Base-by-base conservation (phyloP, 2,797 vertebrate species). In the Sylvia borin region DNA sequence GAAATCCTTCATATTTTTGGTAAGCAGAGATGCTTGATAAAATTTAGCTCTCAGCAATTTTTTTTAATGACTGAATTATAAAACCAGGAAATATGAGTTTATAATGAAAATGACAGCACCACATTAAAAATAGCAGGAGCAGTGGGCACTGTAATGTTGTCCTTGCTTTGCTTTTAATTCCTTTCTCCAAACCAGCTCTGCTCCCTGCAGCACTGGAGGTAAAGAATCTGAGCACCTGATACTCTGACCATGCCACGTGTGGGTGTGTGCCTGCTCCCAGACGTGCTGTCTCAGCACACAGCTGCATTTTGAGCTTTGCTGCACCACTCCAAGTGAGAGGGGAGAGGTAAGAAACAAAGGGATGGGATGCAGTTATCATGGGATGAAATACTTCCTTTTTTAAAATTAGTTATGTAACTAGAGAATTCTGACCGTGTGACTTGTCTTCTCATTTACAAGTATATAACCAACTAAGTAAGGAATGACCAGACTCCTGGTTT, bases 31-130 rank as follows among this genome's bases (percentile, higher is more conserved):
- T 76, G 40, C 71, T 84, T 91, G 58, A 66, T 93, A 76, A 79
- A 65, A 90, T 93, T 88, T 66, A 96, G 57, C 51, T 67, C 58
- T 94, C 31, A 82, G 73, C 42, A 82, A 13, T 43, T 92, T 94
- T 78, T 78, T 78, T 57, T 10, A 38, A 53, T 22, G 24, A 81
- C 62, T 84, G 66, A 81, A 84, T 81, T 81, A 90, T 73, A 84
- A 93, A 96, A 60, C 55, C 73, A 76, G 73, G 34, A 92, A 88
- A 86, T 81, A 78, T 0, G 57, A 93, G 76, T n/a, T 88, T 81
- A 76, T 82, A 86, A 88, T 12, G 71, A 82, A 90, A 95, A 82
- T 31, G 54, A 60, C 82, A 74, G 42, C 42, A 19, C 7, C 36
- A 55, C 60, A 74, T 77, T 74, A 88, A 82, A 91, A 88, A 68